Conservation (phyloP, 2,888 invertebrate genomes). For the Fragum sueziense region DNA sequence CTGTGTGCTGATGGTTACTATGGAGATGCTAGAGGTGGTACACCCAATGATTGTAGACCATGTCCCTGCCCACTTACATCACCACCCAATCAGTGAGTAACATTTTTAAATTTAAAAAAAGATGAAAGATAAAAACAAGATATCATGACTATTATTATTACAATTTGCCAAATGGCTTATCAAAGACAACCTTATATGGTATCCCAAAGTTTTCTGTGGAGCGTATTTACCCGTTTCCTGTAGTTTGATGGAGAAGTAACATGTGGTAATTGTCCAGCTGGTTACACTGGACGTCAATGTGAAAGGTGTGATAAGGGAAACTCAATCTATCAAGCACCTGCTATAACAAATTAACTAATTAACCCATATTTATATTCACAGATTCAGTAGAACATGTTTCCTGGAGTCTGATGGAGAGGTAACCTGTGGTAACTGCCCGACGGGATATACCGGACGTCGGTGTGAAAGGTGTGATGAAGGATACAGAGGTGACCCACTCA, state of each 20-base stretch:
- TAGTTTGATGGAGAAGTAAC: conserved; percentile 89
- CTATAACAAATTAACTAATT: too few species aligned
- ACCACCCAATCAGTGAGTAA: conserved; percentile 88
- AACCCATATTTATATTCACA: too few species aligned
- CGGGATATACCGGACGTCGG: conserved; percentile 91
- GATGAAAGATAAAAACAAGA: too few species aligned
- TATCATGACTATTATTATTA: too few species aligned
- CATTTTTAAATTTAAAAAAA: too few species aligned
- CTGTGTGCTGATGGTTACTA: conserved; percentile 91
- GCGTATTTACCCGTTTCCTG: conserved; percentile 87
- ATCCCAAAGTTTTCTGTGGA: too few species aligned
- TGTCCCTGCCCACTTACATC: conserved; percentile 94
- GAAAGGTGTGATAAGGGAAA: conserved; percentile 91
- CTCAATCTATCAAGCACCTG: too few species aligned
- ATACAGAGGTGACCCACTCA: conserved; percentile 86
- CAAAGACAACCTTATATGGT: too few species aligned
- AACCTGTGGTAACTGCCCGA: conserved; percentile 89
- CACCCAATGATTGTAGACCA: conserved; percentile 87
- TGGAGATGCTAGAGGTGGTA: conserved; percentile 90
- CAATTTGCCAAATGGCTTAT: too few species aligned
- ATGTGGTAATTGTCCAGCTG: conserved; percentile 90
- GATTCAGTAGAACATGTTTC: conserved; percentile 86
- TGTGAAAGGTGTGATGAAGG: conserved; percentile 93
- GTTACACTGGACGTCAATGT: conserved; percentile 93
- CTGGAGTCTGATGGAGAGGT: conserved; percentile 89